Evolutionary conservation across 1,140 invertebrate genomes (phyloP).

Genomic region (Wasmannia auropunctata): DNA sequence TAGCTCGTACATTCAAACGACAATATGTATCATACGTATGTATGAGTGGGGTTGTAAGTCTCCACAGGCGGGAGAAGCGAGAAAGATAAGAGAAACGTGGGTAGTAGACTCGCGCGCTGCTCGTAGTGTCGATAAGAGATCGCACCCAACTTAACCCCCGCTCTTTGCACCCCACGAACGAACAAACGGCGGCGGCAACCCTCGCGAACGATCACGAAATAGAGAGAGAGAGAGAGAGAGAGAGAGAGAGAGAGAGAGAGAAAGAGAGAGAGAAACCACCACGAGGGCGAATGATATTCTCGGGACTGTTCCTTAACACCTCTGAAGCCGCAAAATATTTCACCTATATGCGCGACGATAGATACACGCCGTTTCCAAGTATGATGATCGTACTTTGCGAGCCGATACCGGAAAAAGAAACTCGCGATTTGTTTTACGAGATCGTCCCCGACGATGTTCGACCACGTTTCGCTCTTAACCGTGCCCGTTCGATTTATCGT

Average conservation of each 20-base stretch:
- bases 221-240: neutral
- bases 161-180: conserved; percentile 59
- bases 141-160: conserved; percentile 77
- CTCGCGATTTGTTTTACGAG: conserved; percentile 58
- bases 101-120: conserved; percentile 79
- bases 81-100: conserved; percentile 82
- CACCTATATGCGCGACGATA: conserved; percentile 45
- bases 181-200: conserved; percentile 59
- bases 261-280: neutral
- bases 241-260: neutral
- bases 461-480: conserved; percentile 6
- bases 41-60: conserved; percentile 69
- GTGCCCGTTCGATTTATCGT: conserved; percentile 26
- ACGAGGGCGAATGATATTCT: conserved; percentile 52
- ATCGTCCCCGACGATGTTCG: conserved; percentile 29
- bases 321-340: conserved; percentile 45
- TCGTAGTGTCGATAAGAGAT: conserved; percentile 78
- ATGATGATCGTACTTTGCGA: conserved; percentile 48
- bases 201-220: conserved; percentile 8
- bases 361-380: conserved; percentile 52
- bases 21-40: conserved; percentile 73
- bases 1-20: conserved; percentile 67
- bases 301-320: conserved; percentile 35
- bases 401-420: conserved; percentile 54
- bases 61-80: conserved; percentile 57